These are phyloP conservation scores for Trogon melanurus DNA, from an alignment of 2,113 vertebrate species.

Conservation along the genomic window DNA sequence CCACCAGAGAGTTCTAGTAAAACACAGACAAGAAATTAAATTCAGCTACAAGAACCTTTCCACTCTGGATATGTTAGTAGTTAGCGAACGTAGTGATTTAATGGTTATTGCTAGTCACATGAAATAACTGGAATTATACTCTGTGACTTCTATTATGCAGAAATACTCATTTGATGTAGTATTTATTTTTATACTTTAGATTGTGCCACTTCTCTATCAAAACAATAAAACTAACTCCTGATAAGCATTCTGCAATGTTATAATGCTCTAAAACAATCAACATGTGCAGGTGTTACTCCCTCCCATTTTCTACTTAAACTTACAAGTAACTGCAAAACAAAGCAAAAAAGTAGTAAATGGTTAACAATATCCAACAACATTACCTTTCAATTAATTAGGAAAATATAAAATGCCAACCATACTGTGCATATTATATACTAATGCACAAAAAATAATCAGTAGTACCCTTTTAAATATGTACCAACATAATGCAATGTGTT, in stretches of 20 bases:
- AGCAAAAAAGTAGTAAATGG: neutral
- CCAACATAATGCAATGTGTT: neutral
- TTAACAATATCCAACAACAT: neutral
- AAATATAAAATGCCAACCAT: neutral
- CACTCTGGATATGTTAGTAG: neutral
- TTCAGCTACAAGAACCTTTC: neutral
- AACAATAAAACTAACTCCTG: neutral
- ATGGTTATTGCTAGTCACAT: neutral
- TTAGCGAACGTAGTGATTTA: neutral
- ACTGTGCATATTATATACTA: neutral
- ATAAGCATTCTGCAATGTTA: neutral
- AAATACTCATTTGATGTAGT: neutral
- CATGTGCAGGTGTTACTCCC: neutral
- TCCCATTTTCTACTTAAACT: neutral
- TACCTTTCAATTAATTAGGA: neutral
- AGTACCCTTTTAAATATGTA: neutral
- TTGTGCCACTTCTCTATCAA: neutral
- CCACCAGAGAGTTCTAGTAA: slow-evolving; percentile 82
- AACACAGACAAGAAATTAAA: neutral
- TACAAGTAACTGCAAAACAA: slow-evolving; percentile 4
- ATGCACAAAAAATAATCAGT: neutral
- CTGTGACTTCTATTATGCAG: neutral
- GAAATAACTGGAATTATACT: neutral
- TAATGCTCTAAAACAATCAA: neutral
- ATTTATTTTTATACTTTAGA: neutral